Evolutionary conservation across 2,888 invertebrate species (phyloP).

Genomic region (Acleris cristana): DNA sequence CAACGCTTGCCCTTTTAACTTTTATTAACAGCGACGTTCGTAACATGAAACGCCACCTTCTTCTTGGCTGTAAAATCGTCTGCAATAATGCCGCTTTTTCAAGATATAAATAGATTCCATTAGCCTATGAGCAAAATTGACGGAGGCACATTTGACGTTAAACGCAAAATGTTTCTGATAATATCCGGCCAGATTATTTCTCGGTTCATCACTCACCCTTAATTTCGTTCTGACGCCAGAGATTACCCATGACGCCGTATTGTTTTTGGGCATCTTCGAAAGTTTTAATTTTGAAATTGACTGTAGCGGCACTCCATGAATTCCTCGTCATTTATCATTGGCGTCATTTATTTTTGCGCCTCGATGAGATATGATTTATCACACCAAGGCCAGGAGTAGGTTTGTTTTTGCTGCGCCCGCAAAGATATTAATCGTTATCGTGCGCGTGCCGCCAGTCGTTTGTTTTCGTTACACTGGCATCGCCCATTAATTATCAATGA

Average conservation of each 20-base stretch:
- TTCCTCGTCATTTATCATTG: conserved; percentile 80
- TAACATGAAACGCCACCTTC: conserved; percentile 29
- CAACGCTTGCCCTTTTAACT: conserved; percentile 31
- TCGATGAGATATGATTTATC: conserved; percentile 82
- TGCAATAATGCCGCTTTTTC: conserved; percentile 34
- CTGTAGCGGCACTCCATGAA: conserved; percentile 63
- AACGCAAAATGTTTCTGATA: conserved; percentile 33
- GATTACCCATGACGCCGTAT: conserved; percentile 27
- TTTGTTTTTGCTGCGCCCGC: conserved; percentile 79
- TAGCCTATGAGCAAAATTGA: conserved; percentile 34
- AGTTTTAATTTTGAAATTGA: conserved; percentile 70
- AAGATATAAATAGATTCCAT: conserved; percentile 37
- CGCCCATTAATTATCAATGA: conserved; percentile 83
- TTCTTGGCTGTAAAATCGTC: conserved; percentile 34
- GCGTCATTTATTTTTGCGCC: conserved; percentile 83
- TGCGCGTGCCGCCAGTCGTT: conserved; percentile 79
- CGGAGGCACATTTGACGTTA: conserved; percentile 31
- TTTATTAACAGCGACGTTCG: conserved; percentile 32
- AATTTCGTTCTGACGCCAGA: conserved; percentile 25
- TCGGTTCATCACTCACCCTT: conserved; percentile 37
- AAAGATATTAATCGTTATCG: conserved; percentile 83
- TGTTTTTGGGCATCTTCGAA: conserved; percentile 36
- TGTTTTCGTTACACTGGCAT: conserved; percentile 82
- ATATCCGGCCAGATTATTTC: conserved; percentile 35
- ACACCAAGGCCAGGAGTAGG: conserved; percentile 73